Evolutionary conservation across 2,113 vertebrate species (phyloP).

Genomic region (Prionailurus viverrinus): DNA sequence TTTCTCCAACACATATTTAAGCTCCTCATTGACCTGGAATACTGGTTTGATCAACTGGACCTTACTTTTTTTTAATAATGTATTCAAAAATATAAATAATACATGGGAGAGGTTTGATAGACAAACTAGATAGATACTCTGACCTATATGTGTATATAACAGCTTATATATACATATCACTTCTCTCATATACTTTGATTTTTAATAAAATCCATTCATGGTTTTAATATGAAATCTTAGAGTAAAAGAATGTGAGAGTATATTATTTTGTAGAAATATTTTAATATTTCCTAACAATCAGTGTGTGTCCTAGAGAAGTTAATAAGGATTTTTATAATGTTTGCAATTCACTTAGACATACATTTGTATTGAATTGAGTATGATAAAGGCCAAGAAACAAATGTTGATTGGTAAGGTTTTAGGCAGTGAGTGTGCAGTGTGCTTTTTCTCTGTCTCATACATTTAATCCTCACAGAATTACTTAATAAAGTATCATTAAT

Average conservation of each 20-base stretch:
- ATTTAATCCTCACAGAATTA: not conserved
- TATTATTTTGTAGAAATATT: not conserved
- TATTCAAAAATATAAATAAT: not conserved
- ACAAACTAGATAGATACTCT: not conserved
- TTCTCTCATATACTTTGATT: not conserved
- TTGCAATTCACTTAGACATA: not conserved
- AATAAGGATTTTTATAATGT: not conserved
- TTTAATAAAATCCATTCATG: not conserved
- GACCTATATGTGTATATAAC: not conserved
- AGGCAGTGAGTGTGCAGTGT: fast-evolving
- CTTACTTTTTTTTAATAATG: not conserved
- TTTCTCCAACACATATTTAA: not conserved
- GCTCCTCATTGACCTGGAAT: not conserved
- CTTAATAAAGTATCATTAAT: not conserved
- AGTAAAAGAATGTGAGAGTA: not conserved
- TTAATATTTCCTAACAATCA: not conserved
- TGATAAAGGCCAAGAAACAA: not conserved
- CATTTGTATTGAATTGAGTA: not conserved
- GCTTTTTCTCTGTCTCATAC: not conserved
- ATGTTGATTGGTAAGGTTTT: not conserved
- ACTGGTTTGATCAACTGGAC: not conserved
- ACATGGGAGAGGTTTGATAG: not conserved
- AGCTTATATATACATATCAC: not conserved
- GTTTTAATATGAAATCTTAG: not conserved
- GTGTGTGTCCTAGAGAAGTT: not conserved